phyloP scores from a whole-genome alignment of 2,888 invertebrate species.

The Tetrapedia diversipes region DNA sequence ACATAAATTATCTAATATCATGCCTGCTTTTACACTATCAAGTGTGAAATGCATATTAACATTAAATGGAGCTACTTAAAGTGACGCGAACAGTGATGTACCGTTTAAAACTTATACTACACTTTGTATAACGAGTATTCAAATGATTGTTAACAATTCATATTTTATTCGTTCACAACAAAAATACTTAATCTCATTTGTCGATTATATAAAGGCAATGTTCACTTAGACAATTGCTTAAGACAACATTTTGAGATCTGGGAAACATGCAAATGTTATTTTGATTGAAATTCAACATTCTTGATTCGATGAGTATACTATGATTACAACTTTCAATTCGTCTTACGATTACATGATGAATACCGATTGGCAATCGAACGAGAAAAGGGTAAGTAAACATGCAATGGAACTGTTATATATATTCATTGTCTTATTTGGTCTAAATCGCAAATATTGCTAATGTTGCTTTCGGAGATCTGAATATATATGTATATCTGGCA shows the following conservation, averaged over 20 bases:
- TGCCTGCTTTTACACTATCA: constrained; percentile 5
- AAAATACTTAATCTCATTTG: not conserved
- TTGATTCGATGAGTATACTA: constrained; percentile 6
- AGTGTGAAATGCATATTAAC: constrained; percentile 7
- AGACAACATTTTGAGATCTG: constrained; percentile 15
- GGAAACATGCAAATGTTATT: constrained; percentile 21
- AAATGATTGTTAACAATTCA: constrained; percentile 11
- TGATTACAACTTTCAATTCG: not conserved
- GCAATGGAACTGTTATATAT: not conserved
- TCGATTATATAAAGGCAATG: not conserved
- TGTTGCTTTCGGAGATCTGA: not conserved
- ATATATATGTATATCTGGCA: not conserved
- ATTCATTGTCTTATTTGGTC: not conserved
- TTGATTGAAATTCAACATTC: constrained; percentile 31
- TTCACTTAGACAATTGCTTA: not conserved
- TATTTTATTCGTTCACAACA: not conserved
- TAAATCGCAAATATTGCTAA: not conserved
- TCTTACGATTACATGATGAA: constrained; percentile 13
- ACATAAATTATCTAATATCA: constrained; percentile 3
- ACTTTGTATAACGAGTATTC: constrained; percentile 15
- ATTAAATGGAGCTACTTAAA: constrained; percentile 14
- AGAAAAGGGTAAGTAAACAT: not conserved
- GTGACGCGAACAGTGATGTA: not conserved
- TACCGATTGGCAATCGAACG: constrained; percentile 11
- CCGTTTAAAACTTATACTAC: not conserved